Evolutionary conservation across 2,113 vertebrate species (phyloP), one percentile per base, ranked within the genome.

Genomic region (Pipra filicauda): DNA sequence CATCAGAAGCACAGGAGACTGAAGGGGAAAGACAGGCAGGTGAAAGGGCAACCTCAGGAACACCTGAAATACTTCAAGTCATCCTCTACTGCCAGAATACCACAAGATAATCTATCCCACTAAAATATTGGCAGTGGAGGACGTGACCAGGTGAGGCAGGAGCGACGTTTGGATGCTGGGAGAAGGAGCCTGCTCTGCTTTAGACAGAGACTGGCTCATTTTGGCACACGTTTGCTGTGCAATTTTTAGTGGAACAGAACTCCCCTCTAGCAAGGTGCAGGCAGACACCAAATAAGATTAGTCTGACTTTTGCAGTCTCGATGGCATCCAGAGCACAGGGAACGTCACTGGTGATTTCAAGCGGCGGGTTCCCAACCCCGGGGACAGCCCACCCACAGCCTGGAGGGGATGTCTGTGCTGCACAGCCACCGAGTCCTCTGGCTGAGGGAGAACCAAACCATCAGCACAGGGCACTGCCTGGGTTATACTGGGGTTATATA

Each of bases 221-320:
- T 69, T 41, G 73, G 57, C 73, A 49, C 69, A 37, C 0, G 0
- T 13, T 15, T 5, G 55, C 70, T 9, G 59, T 0, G 1, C 23
- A 2, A 2, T 22, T 67, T 22, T 11, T 30, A 86, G 69, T 0
- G 0, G 94, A 84, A 75, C 62, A 91, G 44, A 92, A 75, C 7
- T 79, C 54, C 84, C 87, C 89, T 89, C 84, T 15, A 95, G 94
- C 91, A 58, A 87, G 64, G 84, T 33, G 51, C 71, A 55, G 82
- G 30, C 85, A 79, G 81, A 76, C 82, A 91, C 75, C 71, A 88
- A 95, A 95, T 26, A 9, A 65, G 70, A 85, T 89, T 20, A 41
- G 26, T 46, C 7, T 17, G 66, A 41, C 37, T 78, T 72, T 94
- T 35, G 61, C 76, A 16, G 65, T 18, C 73, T 89, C 7, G 0